Evolutionary conservation across 1,140 invertebrate species (phyloP).

Genomic region (Geopemphigus sp.): DNA sequence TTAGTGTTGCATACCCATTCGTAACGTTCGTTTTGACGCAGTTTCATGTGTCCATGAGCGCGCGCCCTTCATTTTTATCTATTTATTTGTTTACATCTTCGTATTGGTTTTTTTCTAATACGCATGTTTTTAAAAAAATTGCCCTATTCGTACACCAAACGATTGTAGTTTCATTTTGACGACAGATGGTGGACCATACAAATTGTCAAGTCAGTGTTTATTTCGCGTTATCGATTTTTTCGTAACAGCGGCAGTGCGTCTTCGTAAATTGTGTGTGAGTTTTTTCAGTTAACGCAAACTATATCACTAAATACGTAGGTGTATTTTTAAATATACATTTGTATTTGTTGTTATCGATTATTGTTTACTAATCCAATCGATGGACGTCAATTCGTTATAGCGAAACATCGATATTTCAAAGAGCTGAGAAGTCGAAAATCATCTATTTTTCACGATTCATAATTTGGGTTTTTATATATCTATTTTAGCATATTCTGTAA

Average conservation of each 20-base stretch:
- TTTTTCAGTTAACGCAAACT: background rate
- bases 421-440: background rate
- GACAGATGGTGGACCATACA: background rate
- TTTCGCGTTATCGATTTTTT: background rate
- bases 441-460: background rate
- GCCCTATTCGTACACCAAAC: background rate
- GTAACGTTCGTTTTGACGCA: background rate
- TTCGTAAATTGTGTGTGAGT: background rate
- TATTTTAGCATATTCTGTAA: too few relatives aligned
- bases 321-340: too few relatives aligned
- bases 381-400: too few relatives aligned
- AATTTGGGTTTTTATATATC: too few relatives aligned
- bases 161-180: background rate
- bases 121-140: background rate
- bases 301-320: background rate
- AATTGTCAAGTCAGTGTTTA: background rate
- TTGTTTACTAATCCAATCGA: too few relatives aligned
- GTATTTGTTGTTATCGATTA: too few relatives aligned
- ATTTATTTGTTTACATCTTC: background rate
- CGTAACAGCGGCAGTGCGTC: background rate
- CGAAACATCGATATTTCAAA: background rate
- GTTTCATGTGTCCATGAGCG: background rate
- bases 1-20: constrained; percentile 44
- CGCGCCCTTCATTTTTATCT: background rate
- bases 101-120: background rate